Conservation (phyloP, 2,888 invertebrate genomes). For the Lycia hirtaria region DNA sequence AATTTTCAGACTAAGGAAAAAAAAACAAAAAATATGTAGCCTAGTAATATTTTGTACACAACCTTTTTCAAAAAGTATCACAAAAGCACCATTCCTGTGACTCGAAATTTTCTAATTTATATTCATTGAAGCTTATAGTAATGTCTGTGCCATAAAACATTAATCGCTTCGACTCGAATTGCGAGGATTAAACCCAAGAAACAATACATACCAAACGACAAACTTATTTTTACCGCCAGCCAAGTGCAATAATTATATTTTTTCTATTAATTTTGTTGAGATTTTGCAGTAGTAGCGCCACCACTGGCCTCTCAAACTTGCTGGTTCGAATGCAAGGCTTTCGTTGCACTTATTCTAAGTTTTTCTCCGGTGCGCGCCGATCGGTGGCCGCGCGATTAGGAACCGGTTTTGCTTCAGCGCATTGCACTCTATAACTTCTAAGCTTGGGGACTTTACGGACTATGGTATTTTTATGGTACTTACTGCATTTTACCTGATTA, state of each 20-base stretch:
- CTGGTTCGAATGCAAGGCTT: slow-evolving; percentile 23
- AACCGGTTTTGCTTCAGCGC: slow-evolving; percentile 72
- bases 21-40: no score
- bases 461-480: background rate
- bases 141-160: slow-evolving; percentile 25
- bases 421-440: slow-evolving; percentile 67
- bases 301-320: background rate
- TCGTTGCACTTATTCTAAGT: slow-evolving; percentile 72
- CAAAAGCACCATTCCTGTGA: background rate
- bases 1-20: no score
- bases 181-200: slow-evolving; percentile 29
- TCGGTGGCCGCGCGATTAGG: slow-evolving; percentile 76
- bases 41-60: background rate
- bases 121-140: slow-evolving; percentile 15
- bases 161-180: slow-evolving; percentile 32
- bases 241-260: background rate
- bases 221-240: background rate
- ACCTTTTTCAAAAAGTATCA: background rate
- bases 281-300: background rate
- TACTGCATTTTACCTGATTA: no score
- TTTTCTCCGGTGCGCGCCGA: slow-evolving; percentile 67
- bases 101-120: slow-evolving; percentile 10
- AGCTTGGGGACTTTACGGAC: slow-evolving; percentile 36
- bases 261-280: background rate
- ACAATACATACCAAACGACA: slow-evolving; percentile 12